A percentile compares a stretch with the other conserved stretches of the same genome.
Conservation (phyloP, 2,888 invertebrate species). For the Pyrgus malvae region DNA sequence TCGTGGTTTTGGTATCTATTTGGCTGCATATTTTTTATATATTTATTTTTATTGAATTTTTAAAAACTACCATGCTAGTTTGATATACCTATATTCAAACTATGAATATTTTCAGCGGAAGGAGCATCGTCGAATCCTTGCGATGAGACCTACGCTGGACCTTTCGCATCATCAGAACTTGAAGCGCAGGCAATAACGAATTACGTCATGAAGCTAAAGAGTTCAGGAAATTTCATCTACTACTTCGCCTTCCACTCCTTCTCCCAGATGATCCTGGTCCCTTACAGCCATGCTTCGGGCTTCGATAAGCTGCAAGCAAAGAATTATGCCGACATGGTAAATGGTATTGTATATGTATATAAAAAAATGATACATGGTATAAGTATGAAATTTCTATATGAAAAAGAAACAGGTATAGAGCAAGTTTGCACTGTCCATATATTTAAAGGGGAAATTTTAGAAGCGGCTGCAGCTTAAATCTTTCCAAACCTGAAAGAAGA, state of each 20-base stretch:
- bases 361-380: no score
- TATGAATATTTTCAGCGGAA: slow-evolving; percentile 45
- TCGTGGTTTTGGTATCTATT: no score
- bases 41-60: no score
- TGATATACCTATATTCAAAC: no score
- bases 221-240: slow-evolving; percentile 51
- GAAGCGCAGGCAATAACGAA: slow-evolving; percentile 66
- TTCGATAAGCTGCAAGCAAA: slow-evolving; percentile 45
- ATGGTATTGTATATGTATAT: slow-evolving; percentile 22
- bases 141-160: slow-evolving; percentile 74
- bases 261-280: slow-evolving; percentile 74
- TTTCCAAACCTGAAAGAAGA: no score
- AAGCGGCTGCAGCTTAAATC: no score
- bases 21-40: no score
- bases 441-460: no score
- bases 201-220: slow-evolving; percentile 50
- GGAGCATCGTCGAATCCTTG: slow-evolving; percentile 68
- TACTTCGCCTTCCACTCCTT: slow-evolving; percentile 81
- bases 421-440: no score
- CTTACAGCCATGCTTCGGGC: slow-evolving; percentile 61
- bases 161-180: slow-evolving; percentile 71
- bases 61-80: no score
- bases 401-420: no score
- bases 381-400: no score
- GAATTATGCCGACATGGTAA: slow-evolving; percentile 63